Evolutionary conservation across 2,797 vertebrate species (phyloP).

Genomic region (Chelonia mydas): DNA sequence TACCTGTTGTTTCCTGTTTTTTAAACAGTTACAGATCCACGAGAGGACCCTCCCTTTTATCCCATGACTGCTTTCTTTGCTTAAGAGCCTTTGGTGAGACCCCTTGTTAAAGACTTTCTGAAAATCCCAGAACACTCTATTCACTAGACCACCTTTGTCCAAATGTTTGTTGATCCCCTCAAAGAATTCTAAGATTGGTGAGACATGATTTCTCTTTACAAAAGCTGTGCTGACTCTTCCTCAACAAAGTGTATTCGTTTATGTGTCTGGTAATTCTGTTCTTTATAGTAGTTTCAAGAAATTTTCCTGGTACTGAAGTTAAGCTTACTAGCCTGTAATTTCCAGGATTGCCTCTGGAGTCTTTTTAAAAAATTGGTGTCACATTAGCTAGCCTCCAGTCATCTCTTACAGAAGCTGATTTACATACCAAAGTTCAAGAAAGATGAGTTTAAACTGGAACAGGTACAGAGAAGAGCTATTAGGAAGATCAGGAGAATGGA

Average conservation of each 20-base stretch:
- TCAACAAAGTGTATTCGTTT: not conserved
- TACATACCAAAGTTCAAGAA: not conserved
- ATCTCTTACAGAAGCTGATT: not conserved
- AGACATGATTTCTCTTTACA: not conserved
- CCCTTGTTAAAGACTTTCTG: not conserved
- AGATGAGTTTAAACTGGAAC: not conserved
- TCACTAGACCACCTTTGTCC: not conserved
- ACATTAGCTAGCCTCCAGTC: not conserved
- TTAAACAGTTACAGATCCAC: not conserved
- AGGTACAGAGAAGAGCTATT: not conserved
- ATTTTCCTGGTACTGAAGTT: not conserved
- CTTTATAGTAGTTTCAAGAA: not conserved
- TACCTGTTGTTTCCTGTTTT: not conserved
- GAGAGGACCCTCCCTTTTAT: not conserved
- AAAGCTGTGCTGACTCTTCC: not conserved
- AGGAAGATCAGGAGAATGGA: not conserved
- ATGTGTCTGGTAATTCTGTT: not conserved
- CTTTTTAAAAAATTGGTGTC: not conserved
- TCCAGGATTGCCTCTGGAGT: not conserved
- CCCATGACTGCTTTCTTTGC: too few relatives aligned
- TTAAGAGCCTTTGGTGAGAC: not conserved
- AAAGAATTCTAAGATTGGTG: not conserved
- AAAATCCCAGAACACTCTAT: not conserved
- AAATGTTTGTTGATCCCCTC: not conserved
- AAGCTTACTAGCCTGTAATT: not conserved